A percentile compares a stretch with the other conserved stretches of the same genome.
phyloP scores from a whole-genome alignment of 2,888 invertebrate species.

The Globia sparganii region DNA sequence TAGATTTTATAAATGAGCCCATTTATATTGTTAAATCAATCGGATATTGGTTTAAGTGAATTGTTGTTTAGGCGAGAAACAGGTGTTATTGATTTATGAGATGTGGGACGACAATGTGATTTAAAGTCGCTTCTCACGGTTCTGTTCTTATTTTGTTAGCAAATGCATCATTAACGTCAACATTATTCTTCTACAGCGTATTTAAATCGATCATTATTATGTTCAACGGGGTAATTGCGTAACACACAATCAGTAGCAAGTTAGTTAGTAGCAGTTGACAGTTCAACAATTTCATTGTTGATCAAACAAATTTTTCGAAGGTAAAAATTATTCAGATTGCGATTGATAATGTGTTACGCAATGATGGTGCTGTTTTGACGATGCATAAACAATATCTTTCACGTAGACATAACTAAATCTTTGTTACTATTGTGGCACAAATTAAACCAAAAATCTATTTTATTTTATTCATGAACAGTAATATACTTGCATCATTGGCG shows the following conservation, averaged over 20 bases:
- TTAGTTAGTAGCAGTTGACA: no score
- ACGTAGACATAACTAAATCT: no score
- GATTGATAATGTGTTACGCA: no score
- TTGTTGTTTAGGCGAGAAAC: constrained; percentile 28
- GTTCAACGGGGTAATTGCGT: not conserved
- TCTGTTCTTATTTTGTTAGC: not conserved
- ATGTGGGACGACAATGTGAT: constrained; percentile 22
- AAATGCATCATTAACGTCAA: not conserved
- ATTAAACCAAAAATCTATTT: not conserved
- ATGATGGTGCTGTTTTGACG: no score
- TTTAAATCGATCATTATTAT: not conserved
- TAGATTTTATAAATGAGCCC: constrained; percentile 28
- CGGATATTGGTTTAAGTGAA: constrained; percentile 46
- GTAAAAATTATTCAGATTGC: no score
- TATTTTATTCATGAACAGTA: not conserved
- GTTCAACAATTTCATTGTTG: no score
- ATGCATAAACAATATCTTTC: no score
- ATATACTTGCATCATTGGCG: not conserved
- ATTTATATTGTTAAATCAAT: constrained; percentile 54
- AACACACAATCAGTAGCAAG: no score
- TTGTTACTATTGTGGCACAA: not conserved
- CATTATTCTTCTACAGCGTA: not conserved
- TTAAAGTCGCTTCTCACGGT: constrained; percentile 21
- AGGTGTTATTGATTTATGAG: constrained; percentile 56
- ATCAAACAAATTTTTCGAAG: no score